phyloP scores from a whole-genome alignment of 1,140 invertebrate species.

The Samia ricini region DNA sequence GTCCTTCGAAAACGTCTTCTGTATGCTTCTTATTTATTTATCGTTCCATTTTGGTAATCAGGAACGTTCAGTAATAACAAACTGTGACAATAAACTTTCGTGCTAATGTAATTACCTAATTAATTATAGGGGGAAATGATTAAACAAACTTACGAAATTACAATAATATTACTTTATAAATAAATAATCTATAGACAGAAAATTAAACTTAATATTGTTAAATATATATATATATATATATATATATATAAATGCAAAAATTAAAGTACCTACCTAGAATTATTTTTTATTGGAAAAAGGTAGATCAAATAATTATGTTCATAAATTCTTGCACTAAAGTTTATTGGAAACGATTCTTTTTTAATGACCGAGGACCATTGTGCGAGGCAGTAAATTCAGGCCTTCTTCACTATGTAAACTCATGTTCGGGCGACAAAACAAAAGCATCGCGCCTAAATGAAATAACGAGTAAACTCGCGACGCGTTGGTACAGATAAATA shows the following conservation, averaged over 20 bases:
- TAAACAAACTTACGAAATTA: too few species aligned
- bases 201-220: too few species aligned
- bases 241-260: too few species aligned
- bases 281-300: too few species aligned
- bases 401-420: not conserved
- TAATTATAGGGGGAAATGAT: too few species aligned
- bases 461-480: too few species aligned
- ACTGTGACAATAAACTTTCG: conserved; percentile 43
- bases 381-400: conserved; percentile 34
- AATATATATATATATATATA: too few species aligned
- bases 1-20: conserved; percentile 42
- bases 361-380: conserved; percentile 60
- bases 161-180: too few species aligned
- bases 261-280: too few species aligned
- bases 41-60: not conserved
- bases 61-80: not conserved
- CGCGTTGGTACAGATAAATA: too few species aligned
- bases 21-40: conserved; percentile 29
- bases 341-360: conserved; percentile 39
- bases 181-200: too few species aligned
- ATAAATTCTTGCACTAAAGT: conserved; percentile 24
- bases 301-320: not conserved
- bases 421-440: not conserved
- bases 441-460: too few species aligned
- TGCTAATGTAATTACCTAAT: conserved; percentile 2